These are phyloP conservation scores for Cyprinodon tularosa DNA, from an alignment of 2,113 vertebrate genomes.

Conservation along the genomic window DNA sequence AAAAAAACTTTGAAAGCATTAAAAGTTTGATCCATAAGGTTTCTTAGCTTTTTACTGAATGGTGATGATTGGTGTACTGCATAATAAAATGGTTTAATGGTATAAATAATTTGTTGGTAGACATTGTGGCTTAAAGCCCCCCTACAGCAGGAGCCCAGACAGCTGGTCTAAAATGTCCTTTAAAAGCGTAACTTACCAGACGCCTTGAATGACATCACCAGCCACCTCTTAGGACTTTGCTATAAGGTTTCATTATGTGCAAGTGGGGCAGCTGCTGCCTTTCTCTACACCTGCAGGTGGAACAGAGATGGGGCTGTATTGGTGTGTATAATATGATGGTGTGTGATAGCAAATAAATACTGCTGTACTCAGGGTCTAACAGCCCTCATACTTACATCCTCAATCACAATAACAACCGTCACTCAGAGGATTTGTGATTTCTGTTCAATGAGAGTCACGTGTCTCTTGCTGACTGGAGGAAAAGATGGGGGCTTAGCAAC, in stretches of 20 bases:
- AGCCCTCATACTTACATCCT: not conserved
- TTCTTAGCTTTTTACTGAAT: slow-evolving; percentile 28
- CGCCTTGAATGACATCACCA: slow-evolving; percentile 70
- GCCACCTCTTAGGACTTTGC: slow-evolving; percentile 56
- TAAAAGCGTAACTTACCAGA: slow-evolving; percentile 53
- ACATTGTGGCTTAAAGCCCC: slow-evolving; percentile 50
- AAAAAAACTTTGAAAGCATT: too few species aligned
- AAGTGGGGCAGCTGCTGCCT: slow-evolving; percentile 56
- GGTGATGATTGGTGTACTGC: slow-evolving; percentile 32
- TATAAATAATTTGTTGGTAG: slow-evolving; percentile 35
- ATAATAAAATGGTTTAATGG: slow-evolving; percentile 67
- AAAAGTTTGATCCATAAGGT: slow-evolving; percentile 12
- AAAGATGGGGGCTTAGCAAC: slow-evolving; percentile 70
- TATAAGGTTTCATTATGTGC: slow-evolving; percentile 66
- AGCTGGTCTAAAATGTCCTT: slow-evolving; percentile 68
- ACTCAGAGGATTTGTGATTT: slow-evolving; percentile 51
- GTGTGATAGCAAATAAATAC: not conserved
- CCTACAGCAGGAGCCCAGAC: slow-evolving; percentile 52
- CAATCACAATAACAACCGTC: slow-evolving; percentile 44
- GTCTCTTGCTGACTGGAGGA: slow-evolving; percentile 52
- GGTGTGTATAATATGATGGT: not conserved
- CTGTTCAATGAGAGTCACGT: slow-evolving; percentile 57
- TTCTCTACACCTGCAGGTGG: slow-evolving; percentile 7
- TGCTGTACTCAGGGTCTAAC: not conserved
- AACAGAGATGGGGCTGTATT: not conserved